Base-by-base conservation (phyloP, 2,113 vertebrate species). In the Misgurnus mizolepis region DNA sequence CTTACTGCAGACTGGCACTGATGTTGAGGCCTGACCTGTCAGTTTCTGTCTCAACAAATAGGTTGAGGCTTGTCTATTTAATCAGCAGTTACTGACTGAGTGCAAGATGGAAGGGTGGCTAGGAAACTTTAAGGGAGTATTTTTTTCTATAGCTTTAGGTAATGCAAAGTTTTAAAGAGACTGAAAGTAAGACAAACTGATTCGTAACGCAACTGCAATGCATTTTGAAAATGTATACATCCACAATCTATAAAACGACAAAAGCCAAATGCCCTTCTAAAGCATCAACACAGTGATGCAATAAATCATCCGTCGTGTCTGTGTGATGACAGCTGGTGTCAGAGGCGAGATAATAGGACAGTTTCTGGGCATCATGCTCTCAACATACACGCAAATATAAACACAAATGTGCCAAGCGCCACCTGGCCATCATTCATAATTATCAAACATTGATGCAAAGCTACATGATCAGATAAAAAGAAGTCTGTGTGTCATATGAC, bases 401-500 rank as follows among this genome's bases (percentile, higher is more conserved):
- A 69, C 53, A 58, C 34, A 43, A n/a, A 18, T 5, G 8, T 70
- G 49, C 47, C 39, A 70, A 55, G 14, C 34, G 47, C 22, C 49
- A 55, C 68, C 22, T 55, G 49, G 49, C 34, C 8, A 0, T 40
- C 15, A 55, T 40, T 55, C 7, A 0, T 17, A 40, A 56, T n/a
- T 18, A 11, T 50, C 8, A 71, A 56, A 60, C 70, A 73, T 53
- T 22, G 39, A 73, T 55, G 43, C 53, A 73, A 7, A 73, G 2
- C 53, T 55, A 43, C 69, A 40, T 56, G 50, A 71, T 39, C 6
- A 9, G 12, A 70, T 53, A 12, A 4, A 7, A 71, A 56, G 55
- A 56, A 41, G 9, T n/a, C 4, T 4, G 34, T 2, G 6, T 10
- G 7, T 41, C 53, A 60, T 10, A 41, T 43, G 34, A 56, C 12